Percentiles rank a stretch among this genome's conserved stretches.
Conservation (phyloP, 2,888 invertebrate species). For the Blera fallax region DNA sequence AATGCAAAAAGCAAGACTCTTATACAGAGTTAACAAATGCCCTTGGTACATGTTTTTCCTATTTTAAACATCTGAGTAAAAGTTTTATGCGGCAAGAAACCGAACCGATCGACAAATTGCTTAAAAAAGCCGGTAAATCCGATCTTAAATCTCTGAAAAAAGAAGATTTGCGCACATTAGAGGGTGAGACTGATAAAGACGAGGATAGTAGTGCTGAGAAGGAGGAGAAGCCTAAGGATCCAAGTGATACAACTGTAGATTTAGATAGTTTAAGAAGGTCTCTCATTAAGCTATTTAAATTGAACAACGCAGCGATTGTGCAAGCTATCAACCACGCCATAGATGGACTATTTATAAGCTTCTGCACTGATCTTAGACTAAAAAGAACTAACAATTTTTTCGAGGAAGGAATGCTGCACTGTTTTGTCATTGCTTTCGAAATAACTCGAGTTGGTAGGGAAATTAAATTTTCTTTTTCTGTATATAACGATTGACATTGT, state of each 20-base stretch:
- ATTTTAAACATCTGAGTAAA: constrained; percentile 86
- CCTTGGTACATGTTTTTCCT: constrained; percentile 89
- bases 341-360: constrained; percentile 71
- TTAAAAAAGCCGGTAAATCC: constrained; percentile 83
- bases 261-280: constrained; percentile 82
- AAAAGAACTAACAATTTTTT: constrained; percentile 71
- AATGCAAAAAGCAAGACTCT: constrained; percentile 86
- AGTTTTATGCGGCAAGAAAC: constrained; percentile 84
- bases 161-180: constrained; percentile 88
- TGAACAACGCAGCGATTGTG: constrained; percentile 75
- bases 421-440: constrained; percentile 90
- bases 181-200: constrained; percentile 93
- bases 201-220: constrained; percentile 86
- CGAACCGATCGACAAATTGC: constrained; percentile 79
- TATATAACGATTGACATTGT: not conserved
- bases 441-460: constrained; percentile 86
- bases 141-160: constrained; percentile 85
- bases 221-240: constrained; percentile 54
- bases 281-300: constrained; percentile 82
- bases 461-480: not conserved
- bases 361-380: constrained; percentile 73
- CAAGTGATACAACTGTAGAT: constrained; percentile 84
- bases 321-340: constrained; percentile 77
- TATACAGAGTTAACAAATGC: constrained; percentile 89
- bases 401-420: constrained; percentile 79